A percentile compares a stretch with the other conserved stretches of the same genome.
These are phyloP conservation scores for Prosopocoilus inquinatus DNA, from an alignment of 2,888 invertebrate species.

Conservation along the genomic window DNA sequence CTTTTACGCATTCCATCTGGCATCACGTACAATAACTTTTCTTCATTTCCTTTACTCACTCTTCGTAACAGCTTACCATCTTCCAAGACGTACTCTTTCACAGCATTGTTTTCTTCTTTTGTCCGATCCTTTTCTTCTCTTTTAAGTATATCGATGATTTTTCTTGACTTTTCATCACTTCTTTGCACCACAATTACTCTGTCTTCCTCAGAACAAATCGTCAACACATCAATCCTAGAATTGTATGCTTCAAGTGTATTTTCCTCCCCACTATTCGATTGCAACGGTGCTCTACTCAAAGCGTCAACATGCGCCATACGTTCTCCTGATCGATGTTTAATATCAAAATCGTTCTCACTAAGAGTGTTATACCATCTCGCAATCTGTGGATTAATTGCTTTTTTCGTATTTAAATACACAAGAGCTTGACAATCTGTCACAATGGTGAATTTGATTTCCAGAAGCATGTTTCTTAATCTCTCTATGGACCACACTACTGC, in stretches of 20 bases:
- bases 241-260: conserved; percentile 5
- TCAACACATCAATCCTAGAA: conserved; percentile 13
- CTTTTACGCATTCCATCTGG: background rate
- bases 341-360: conserved; percentile 25
- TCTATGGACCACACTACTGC: conserved; percentile 34
- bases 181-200: conserved; percentile 4
- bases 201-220: conserved; percentile 17
- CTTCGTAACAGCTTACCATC: too few relatives aligned
- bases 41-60: background rate
- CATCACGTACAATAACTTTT: background rate
- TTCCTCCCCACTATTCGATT: conserved; percentile 1
- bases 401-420: conserved; percentile 23
- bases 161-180: background rate
- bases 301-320: conserved; percentile 26
- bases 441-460: conserved; percentile 24
- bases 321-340: conserved; percentile 28
- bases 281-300: background rate
- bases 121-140: conserved; percentile 1
- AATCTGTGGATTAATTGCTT: conserved; percentile 27
- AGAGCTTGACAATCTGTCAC: conserved; percentile 32
- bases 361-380: conserved; percentile 24
- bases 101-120: background rate
- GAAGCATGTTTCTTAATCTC: too few relatives aligned
- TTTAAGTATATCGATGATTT: conserved; percentile 15
- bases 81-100: background rate